Evolutionary conservation across 2,888 invertebrate species (phyloP).

Genomic region (Drosophila falleni): DNA sequence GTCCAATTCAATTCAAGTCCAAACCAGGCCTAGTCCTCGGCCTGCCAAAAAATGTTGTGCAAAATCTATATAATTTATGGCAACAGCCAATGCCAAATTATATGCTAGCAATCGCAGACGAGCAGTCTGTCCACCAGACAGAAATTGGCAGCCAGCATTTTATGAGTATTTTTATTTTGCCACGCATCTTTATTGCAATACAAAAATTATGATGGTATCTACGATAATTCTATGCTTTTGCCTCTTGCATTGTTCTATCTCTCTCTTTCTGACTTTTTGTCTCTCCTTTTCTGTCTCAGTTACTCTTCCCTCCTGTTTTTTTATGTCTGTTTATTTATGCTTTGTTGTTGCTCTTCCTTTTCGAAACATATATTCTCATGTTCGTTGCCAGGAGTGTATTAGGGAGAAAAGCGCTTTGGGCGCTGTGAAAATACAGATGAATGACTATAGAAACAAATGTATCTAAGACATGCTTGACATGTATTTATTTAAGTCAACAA

Average conservation of each 20-base stretch:
- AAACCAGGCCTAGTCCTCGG: neutral
- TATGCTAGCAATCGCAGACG: constrained; percentile 69
- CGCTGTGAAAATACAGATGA: neutral
- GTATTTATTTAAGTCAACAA: neutral
- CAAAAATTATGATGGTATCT: constrained; percentile 75
- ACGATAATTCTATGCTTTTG: constrained; percentile 18
- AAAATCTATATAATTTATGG: constrained; percentile 72
- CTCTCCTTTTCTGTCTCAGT: neutral
- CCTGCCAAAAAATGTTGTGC: constrained; percentile 27
- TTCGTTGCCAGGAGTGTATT: constrained; percentile 21
- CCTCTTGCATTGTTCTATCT: constrained; percentile 18
- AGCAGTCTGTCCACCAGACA: constrained; percentile 17
- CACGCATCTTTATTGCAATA: constrained; percentile 78
- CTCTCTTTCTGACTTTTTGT: neutral
- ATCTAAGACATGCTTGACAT: neutral
- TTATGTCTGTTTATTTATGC: constrained; percentile 35
- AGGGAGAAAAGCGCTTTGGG: constrained; percentile 6
- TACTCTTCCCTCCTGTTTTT: neutral
- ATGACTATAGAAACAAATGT: neutral
- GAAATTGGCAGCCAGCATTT: constrained; percentile 66
- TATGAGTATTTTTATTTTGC: constrained; percentile 73
- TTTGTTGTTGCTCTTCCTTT: constrained; percentile 6
- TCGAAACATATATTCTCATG: constrained; percentile 1
- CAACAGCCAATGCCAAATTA: constrained; percentile 59
- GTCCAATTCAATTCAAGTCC: constrained; percentile 3